Conservation (phyloP, 2,888 invertebrate species). For the Cheiracanthium punctorium region DNA sequence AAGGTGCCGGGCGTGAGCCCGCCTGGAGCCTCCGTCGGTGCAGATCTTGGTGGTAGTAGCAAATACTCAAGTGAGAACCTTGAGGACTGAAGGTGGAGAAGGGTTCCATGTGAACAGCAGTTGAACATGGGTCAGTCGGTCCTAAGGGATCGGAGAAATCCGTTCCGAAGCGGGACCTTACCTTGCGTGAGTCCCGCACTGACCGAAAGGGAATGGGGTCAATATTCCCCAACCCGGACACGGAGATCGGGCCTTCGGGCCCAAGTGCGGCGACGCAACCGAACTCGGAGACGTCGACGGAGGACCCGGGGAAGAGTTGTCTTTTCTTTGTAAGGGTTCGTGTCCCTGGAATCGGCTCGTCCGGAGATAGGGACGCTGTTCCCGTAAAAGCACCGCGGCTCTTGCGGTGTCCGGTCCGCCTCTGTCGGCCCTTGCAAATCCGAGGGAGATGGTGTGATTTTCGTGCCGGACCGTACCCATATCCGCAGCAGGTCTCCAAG, state of each 20-base stretch:
- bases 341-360: constrained; percentile 77
- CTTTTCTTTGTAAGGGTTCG: constrained; percentile 77
- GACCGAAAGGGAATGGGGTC: constrained; percentile 77
- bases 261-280: constrained; percentile 75
- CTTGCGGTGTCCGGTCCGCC: constrained; percentile 75
- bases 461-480: constrained; percentile 76
- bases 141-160: constrained; percentile 75
- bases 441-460: constrained; percentile 67
- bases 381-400: constrained; percentile 77
- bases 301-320: constrained; percentile 77
- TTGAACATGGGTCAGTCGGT: constrained; percentile 77
- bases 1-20: constrained; percentile 76
- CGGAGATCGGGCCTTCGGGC: constrained; percentile 73
- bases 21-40: not conserved
- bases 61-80: constrained; percentile 77
- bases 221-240: constrained; percentile 75
- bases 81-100: constrained; percentile 74
- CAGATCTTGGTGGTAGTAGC: not conserved
- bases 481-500: constrained; percentile 87
- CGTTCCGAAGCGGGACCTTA: constrained; percentile 79
- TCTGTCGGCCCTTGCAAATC: constrained; percentile 71
- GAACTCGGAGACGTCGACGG: constrained; percentile 76
- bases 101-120: constrained; percentile 80
- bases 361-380: constrained; percentile 76
- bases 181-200: no score